Percentiles rank a stretch among this genome's conserved stretches.
These are phyloP conservation scores for Propsilocerus akamusi DNA, from an alignment of 1,140 invertebrate species.

Conservation along the genomic window DNA sequence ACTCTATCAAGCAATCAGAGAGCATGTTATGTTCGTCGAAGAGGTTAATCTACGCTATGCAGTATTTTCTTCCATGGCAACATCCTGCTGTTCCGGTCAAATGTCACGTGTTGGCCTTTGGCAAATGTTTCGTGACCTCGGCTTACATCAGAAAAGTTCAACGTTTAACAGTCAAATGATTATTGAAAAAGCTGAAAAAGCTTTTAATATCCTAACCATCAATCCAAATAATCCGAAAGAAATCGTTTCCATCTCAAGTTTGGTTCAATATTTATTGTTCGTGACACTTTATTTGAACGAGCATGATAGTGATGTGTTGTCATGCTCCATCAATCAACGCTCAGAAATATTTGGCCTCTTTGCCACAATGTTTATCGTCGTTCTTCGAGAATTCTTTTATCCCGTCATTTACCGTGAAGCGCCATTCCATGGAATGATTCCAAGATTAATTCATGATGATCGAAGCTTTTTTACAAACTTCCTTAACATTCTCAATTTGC, in stretches of 20 bases:
- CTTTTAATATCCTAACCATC: background rate
- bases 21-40: background rate
- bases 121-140: background rate
- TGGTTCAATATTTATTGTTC: background rate
- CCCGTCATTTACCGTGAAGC: background rate
- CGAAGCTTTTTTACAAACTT: background rate
- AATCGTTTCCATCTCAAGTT: background rate
- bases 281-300: background rate
- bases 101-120: background rate
- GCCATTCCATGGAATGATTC: background rate
- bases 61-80: background rate
- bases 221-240: background rate
- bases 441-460: background rate
- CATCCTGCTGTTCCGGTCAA: background rate
- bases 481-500: background rate
- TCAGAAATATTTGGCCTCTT: background rate
- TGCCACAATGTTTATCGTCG: background rate
- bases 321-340: background rate
- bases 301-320: background rate
- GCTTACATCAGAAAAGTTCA: background rate
- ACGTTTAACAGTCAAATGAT: background rate
- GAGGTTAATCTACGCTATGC: background rate
- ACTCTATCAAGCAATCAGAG: background rate
- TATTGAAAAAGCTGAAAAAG: background rate
- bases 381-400: background rate